Evolutionary conservation across 2,113 vertebrate species (phyloP).

Genomic region (Lasiurus cinereus): DNA sequence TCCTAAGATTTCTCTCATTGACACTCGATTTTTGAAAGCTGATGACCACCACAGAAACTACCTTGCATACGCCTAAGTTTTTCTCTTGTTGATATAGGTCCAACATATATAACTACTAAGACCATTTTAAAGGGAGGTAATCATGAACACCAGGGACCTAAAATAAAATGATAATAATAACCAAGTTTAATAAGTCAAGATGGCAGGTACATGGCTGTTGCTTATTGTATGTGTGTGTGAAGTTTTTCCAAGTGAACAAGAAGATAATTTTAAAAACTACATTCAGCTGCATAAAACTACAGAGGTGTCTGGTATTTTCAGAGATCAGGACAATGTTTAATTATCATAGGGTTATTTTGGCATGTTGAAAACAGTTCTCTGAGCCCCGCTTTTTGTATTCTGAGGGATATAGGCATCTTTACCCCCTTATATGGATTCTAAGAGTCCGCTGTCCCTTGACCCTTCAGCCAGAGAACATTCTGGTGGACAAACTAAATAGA

Average conservation of each 20-base stretch:
- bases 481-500: neutral
- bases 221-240: neutral
- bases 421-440: neutral
- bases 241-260: neutral
- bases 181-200: neutral
- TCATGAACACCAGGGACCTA: neutral
- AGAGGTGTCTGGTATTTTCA: slow-evolving; percentile 11
- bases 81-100: neutral
- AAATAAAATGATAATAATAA: neutral
- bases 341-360: neutral
- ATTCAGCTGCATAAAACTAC: neutral
- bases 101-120: neutral
- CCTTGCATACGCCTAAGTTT: neutral
- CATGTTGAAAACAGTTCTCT: neutral
- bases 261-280: neutral
- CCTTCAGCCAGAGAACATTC: neutral
- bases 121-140: neutral
- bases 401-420: neutral
- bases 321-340: neutral
- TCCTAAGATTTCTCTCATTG: neutral
- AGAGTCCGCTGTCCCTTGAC: neutral
- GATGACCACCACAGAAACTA: neutral
- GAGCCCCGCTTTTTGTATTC: neutral
- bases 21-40: neutral
- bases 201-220: neutral